phyloP scores from a whole-genome alignment of 2,888 invertebrate species.

The Sisyra nigra region DNA sequence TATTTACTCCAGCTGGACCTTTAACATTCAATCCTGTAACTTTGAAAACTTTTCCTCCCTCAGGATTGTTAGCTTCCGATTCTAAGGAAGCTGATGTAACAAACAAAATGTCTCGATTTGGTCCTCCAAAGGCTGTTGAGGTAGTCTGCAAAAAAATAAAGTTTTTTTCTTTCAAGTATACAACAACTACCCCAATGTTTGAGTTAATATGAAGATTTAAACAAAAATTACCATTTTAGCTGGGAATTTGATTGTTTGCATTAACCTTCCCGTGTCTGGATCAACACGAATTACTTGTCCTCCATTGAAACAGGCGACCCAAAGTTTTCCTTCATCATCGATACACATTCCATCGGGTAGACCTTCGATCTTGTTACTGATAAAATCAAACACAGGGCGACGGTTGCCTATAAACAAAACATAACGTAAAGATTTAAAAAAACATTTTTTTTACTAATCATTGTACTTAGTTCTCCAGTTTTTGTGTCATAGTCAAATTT shows the following conservation, averaged over 20 bases:
- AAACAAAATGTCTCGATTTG: conserved; percentile 44
- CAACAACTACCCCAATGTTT: too few species aligned
- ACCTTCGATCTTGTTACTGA: conserved; percentile 25
- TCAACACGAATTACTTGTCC: conserved; percentile 38
- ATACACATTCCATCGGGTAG: conserved; percentile 62
- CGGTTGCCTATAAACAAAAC: conserved; percentile 40
- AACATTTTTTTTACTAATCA: too few species aligned
- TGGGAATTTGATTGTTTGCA: conserved; percentile 43
- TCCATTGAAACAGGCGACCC: conserved; percentile 60
- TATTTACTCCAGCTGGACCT: conserved; percentile 31
- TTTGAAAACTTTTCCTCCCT: conserved; percentile 40
- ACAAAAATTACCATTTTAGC: conserved; percentile 41
- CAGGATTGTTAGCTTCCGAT: conserved; percentile 28
- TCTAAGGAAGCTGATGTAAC: conserved; percentile 46
- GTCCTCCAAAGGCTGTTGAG: conserved; percentile 57
- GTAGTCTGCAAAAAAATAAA: conserved; percentile 26
- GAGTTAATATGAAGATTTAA: too few species aligned
- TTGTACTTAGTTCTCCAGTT: conserved; percentile 46
- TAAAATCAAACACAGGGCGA: conserved; percentile 37
- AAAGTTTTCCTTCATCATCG: conserved; percentile 59
- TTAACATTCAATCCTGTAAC: conserved; percentile 39
- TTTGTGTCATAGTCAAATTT: conserved; percentile 56
- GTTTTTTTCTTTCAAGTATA: too few species aligned
- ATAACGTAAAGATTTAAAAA: too few species aligned
- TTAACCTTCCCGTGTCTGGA: conserved; percentile 34